Conservation (phyloP, 2,888 invertebrate genomes). For the Cancer borealis region DNA sequence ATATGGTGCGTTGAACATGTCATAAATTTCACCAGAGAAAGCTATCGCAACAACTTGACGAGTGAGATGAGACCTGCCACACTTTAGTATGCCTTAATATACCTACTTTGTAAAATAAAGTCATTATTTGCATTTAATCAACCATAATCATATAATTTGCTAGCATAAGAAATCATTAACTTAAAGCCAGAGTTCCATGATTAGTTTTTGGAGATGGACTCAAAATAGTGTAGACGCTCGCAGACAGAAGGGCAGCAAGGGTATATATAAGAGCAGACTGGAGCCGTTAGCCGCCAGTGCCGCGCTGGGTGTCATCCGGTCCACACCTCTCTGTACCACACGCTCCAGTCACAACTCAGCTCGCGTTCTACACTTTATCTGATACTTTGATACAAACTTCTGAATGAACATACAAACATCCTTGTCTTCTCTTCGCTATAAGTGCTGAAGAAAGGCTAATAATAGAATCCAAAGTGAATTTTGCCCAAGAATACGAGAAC, state of each 20-base stretch:
- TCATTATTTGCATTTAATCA: background rate
- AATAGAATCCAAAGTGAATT: background rate
- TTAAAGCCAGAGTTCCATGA: background rate
- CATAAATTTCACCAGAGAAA: conserved; percentile 58
- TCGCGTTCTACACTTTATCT: background rate
- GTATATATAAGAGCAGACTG: conserved; percentile 53
- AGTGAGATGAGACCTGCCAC: conserved; percentile 12
- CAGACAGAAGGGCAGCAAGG: conserved; percentile 20
- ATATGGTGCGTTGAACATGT: background rate
- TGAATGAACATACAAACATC: background rate
- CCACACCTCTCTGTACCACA: conserved; percentile 46
- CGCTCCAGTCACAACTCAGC: background rate
- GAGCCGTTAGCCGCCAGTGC: conserved; percentile 63
- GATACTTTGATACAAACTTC: background rate
- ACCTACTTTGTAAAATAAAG: background rate
- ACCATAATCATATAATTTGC: background rate
- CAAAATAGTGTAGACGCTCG: background rate
- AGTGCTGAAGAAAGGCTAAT: background rate
- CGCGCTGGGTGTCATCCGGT: conserved; percentile 54
- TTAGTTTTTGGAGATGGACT: background rate
- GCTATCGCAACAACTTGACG: background rate
- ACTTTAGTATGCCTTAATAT: background rate
- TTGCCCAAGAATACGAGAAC: background rate
- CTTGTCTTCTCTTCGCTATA: background rate
- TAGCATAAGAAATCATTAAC: background rate